These are phyloP conservation scores for Neogobius melanostomus DNA, from an alignment of 2,113 vertebrate genomes.

Conservation along the genomic window DNA sequence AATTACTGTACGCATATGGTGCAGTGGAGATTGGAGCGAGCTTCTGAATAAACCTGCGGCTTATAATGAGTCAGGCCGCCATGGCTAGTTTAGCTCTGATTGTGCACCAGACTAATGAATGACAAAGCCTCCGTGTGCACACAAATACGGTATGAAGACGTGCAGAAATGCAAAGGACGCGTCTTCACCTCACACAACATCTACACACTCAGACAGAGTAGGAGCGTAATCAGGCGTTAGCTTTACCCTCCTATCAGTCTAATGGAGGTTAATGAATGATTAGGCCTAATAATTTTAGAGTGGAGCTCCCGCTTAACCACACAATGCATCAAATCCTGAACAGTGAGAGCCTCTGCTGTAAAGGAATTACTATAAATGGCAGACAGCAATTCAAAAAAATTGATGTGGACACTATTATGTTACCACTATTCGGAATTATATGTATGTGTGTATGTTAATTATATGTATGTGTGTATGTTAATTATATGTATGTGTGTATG, in stretches of 20 bases:
- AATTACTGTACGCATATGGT: slow-evolving; percentile 97
- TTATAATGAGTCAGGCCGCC: slow-evolving; percentile 82
- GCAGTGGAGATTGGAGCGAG: slow-evolving; percentile 88
- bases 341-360: slow-evolving; percentile 33
- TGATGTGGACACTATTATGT: too few relatives aligned
- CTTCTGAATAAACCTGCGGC: slow-evolving; percentile 87
- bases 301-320: slow-evolving; percentile 60
- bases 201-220: slow-evolving; percentile 8
- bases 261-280: slow-evolving; percentile 78
- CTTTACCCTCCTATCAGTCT: slow-evolving; percentile 75
- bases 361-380: not conserved
- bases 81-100: slow-evolving; percentile 83
- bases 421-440: too few relatives aligned
- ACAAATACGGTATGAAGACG: slow-evolving; percentile 40
- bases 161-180: slow-evolving; percentile 34
- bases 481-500: too few relatives aligned
- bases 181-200: slow-evolving; percentile 24
- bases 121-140: slow-evolving; percentile 62
- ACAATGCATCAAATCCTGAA: slow-evolving; percentile 54
- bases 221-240: slow-evolving; percentile 72
- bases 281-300: slow-evolving; percentile 74
- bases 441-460: too few relatives aligned
- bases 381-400: not conserved
- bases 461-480: too few relatives aligned
- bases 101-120: slow-evolving; percentile 77